Base-by-base conservation (phyloP, 2,113 vertebrate species). In the Stomatorhinus ivindoensis region DNA sequence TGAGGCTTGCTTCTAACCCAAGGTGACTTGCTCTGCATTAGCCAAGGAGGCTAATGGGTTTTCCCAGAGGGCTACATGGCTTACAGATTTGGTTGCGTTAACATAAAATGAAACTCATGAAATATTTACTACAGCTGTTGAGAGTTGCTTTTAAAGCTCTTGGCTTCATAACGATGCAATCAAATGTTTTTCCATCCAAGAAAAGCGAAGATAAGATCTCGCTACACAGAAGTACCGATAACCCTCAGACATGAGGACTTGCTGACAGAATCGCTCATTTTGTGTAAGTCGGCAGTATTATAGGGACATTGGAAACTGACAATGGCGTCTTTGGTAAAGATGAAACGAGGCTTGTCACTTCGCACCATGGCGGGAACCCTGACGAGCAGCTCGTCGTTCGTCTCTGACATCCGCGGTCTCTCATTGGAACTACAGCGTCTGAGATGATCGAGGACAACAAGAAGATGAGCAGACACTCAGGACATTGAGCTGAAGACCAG, bases 261-360 rank as follows among this genome's bases (percentile, higher is more conserved):
- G 61, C 46, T 17, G 35, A 69, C 48, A 58, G 82, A 84, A 17
- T 47, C 7, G 47, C 44, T 44, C 19, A 47, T 19, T 21, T 86
- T 4, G 27, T 10, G 95, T 92, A 96, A 95, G 93, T 96, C 93
- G 8, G 95, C 10, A 0, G 58, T 92, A 90, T 95, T 92, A 46
- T 92, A 87, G 0, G 94, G 94, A n/a, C 95, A 95, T 10, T 91
- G 53, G 0, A 95, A 95, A 2, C n/a, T 89, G 90, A 92, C 87
- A 0, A 84, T 53, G 0, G 5, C 21, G 24, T 94, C 92, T 15
- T 94, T 92, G 2, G 93, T 92, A 24, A 92, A 83, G 27, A 51
- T 42, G 44, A 86, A 86, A 0, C 89, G n/a, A 0, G 88, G 91
- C 0, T 90, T 93, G 76, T 89, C 46, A 55, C 92, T 91, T 82